Conservation (phyloP, 2,797 vertebrate species). For the Rhynchotus rufescens region DNA sequence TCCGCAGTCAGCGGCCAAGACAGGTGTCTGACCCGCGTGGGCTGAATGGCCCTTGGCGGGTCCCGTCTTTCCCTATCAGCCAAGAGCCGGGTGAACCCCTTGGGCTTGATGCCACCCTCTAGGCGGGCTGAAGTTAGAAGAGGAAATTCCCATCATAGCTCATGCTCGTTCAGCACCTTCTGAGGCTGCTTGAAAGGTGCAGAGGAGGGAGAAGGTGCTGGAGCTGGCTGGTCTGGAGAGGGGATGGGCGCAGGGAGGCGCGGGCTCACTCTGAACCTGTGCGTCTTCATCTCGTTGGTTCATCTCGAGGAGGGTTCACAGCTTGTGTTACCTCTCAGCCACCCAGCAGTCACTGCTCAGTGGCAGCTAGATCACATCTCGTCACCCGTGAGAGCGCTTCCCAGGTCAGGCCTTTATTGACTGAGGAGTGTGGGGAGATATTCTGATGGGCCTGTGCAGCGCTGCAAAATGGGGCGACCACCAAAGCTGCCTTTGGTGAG, state of each 20-base stretch:
- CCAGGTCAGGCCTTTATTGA: fast-evolving
- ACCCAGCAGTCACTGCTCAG: background rate
- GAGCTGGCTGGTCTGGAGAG: background rate
- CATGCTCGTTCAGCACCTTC: background rate
- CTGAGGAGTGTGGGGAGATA: background rate
- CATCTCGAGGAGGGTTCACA: background rate
- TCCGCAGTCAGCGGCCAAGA: background rate
- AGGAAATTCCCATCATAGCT: background rate
- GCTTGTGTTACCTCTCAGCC: background rate
- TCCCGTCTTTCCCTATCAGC: background rate
- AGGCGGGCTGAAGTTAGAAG: background rate
- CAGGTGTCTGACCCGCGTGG: background rate
- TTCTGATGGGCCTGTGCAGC: background rate
- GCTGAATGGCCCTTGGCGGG: background rate
- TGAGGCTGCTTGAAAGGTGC: background rate
- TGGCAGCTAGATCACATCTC: background rate
- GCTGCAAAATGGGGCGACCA: background rate
- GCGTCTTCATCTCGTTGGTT: background rate
- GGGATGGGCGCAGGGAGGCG: background rate
- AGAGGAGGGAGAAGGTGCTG: background rate
- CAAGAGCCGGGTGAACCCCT: background rate
- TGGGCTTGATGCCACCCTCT: background rate
- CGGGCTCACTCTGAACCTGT: background rate
- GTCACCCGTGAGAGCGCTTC: background rate
- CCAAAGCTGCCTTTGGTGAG: background rate